Conservation (phyloP, 2,797 vertebrate genomes). For the Poliocrania exsul region DNA sequence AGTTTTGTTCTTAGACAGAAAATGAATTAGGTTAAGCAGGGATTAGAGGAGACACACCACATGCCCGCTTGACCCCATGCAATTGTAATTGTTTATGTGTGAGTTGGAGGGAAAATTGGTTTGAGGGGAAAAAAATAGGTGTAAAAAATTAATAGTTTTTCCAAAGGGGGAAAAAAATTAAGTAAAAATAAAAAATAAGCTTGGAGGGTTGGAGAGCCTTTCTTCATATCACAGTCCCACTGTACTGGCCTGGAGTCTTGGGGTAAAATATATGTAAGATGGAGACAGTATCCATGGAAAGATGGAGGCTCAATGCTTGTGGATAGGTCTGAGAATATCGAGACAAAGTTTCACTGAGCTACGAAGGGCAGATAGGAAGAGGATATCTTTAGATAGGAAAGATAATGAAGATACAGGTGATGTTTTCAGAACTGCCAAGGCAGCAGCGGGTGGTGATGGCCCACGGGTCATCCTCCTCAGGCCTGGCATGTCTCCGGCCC, state of each 20-base stretch:
- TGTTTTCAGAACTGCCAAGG: neutral
- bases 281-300: neutral
- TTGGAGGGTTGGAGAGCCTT: neutral
- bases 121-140: neutral
- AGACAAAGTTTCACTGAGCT: neutral
- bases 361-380: neutral
- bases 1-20: slow-evolving; percentile 59
- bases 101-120: neutral
- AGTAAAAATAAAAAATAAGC: neutral
- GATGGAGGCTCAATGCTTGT: neutral
- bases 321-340: neutral
- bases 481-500: rapidly evolving
- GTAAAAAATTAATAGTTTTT: neutral
- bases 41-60: slow-evolving; percentile 40
- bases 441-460: neutral
- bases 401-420: neutral
- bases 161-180: neutral
- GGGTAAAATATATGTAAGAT: neutral
- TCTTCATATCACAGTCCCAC: neutral
- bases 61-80: neutral
- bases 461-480: neutral
- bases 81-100: neutral
- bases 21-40: slow-evolving; percentile 50
- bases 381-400: neutral
- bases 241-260: neutral